Conservation (phyloP, 2,113 vertebrate species). For the Oceanites oceanicus region DNA sequence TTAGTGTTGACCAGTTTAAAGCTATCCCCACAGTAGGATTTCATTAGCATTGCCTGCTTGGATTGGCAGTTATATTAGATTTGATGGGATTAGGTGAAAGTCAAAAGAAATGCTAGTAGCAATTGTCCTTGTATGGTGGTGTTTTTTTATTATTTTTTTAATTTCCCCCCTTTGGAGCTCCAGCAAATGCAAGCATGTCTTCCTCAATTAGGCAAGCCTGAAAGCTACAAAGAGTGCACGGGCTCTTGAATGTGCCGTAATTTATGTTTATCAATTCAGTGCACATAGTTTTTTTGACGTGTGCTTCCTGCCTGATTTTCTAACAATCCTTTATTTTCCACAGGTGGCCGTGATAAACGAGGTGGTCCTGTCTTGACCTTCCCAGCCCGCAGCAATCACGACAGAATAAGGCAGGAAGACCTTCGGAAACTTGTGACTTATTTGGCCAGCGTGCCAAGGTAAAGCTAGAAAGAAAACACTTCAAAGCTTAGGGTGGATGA, state of each 20-base stretch:
- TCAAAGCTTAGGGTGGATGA: constrained; percentile 21
- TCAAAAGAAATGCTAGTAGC: background rate
- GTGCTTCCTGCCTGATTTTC: constrained; percentile 60
- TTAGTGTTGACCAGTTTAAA: background rate
- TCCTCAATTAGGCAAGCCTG: background rate
- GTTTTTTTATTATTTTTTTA: background rate
- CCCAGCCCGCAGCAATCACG: constrained; percentile 95
- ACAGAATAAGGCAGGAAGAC: constrained; percentile 99
- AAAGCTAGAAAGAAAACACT: constrained; percentile 66
- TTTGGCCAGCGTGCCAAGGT: constrained; percentile 93
- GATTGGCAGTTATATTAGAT: background rate
- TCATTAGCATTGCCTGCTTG: background rate
- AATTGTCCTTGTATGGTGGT: background rate
- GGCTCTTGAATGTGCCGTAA: background rate
- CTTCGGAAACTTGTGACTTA: constrained; percentile 96
- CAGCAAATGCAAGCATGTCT: background rate
- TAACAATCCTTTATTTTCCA: constrained; percentile 50
- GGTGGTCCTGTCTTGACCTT: constrained; percentile 97
- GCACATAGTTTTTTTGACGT: constrained; percentile 12
- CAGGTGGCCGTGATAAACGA: constrained; percentile 97
- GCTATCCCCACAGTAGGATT: background rate
- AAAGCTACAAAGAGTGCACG: background rate
- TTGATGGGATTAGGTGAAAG: background rate
- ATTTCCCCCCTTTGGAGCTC: background rate
- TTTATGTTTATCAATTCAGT: constrained; percentile 19